A percentile compares a stretch with the other conserved stretches of the same genome.
phyloP scores from a whole-genome alignment of 1,140 invertebrate species.

The Pogonomyrmex californicus region DNA sequence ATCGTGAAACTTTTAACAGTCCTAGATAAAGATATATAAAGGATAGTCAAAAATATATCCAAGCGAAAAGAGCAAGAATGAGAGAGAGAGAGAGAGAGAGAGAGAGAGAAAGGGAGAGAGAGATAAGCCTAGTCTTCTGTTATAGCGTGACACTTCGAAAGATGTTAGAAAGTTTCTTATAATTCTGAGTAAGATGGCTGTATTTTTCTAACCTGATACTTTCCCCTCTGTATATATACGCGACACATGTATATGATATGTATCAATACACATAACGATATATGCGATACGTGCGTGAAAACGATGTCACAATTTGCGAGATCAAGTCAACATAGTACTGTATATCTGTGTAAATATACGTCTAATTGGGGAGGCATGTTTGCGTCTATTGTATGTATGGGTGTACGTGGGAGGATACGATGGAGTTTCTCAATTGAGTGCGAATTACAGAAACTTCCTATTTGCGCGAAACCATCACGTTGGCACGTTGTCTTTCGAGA shows the following conservation, averaged over 20 bases:
- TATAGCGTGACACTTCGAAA: constrained; percentile 55
- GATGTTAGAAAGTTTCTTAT: constrained; percentile 74
- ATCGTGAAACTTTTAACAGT: not conserved
- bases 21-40: not conserved
- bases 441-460: constrained; percentile 72
- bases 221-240: constrained; percentile 77
- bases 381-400: constrained; percentile 50
- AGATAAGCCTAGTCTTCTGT: constrained; percentile 65
- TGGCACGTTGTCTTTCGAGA: constrained; percentile 38
- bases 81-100: not conserved
- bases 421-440: constrained; percentile 74
- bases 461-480: constrained; percentile 18
- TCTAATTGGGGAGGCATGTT: constrained; percentile 60
- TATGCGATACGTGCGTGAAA: constrained; percentile 40
- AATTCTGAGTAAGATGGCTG: constrained; percentile 80
- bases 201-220: constrained; percentile 86
- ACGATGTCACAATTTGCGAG: constrained; percentile 71
- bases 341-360: constrained; percentile 80
- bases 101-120: not conserved
- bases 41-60: constrained; percentile 12
- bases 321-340: constrained; percentile 47
- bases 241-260: constrained; percentile 44
- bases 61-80: not conserved
- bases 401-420: constrained; percentile 35
- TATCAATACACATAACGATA: constrained; percentile 57